Percentiles rank a stretch among this genome's conserved stretches.
These are phyloP conservation scores for Tinea trinotella DNA, from an alignment of 2,888 invertebrate species.

Conservation along the genomic window DNA sequence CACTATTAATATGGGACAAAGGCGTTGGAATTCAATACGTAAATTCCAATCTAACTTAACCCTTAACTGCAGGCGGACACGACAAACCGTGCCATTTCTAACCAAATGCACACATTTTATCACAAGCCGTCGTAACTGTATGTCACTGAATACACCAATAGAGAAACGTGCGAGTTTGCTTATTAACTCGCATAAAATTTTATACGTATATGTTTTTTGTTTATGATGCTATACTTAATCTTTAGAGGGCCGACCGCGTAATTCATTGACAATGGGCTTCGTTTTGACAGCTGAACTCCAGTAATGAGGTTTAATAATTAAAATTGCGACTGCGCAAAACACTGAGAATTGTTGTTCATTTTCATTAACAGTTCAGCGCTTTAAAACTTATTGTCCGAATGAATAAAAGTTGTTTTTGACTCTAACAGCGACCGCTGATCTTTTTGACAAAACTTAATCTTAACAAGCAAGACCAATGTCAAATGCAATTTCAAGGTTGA, in stretches of 20 bases:
- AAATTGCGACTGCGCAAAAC: too few relatives aligned
- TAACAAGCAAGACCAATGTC: background rate
- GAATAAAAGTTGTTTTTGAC: too few relatives aligned
- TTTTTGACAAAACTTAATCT: background rate
- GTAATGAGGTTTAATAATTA: too few relatives aligned
- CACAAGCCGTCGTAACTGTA: slow-evolving; percentile 2
- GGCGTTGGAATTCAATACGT: slow-evolving; percentile 4
- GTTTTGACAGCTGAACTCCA: too few relatives aligned
- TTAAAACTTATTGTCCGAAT: too few relatives aligned
- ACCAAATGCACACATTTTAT: slow-evolving; percentile 4
- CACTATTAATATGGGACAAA: background rate
- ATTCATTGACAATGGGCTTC: too few relatives aligned
- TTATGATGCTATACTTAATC: background rate
- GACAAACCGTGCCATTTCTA: slow-evolving; percentile 4
- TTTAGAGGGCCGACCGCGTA: too few relatives aligned
- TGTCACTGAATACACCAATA: background rate
- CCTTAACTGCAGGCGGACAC: slow-evolving; percentile 1
- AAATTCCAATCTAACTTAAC: slow-evolving; percentile 13
- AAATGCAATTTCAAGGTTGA: too few relatives aligned
- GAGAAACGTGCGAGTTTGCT: background rate
- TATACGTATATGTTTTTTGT: background rate
- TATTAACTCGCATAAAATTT: background rate
- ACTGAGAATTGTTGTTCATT: too few relatives aligned
- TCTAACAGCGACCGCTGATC: too few relatives aligned
- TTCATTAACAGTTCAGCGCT: too few relatives aligned